Conservation (phyloP, 1,140 invertebrate species). For the Caenorhabditis inopinata region DNA sequence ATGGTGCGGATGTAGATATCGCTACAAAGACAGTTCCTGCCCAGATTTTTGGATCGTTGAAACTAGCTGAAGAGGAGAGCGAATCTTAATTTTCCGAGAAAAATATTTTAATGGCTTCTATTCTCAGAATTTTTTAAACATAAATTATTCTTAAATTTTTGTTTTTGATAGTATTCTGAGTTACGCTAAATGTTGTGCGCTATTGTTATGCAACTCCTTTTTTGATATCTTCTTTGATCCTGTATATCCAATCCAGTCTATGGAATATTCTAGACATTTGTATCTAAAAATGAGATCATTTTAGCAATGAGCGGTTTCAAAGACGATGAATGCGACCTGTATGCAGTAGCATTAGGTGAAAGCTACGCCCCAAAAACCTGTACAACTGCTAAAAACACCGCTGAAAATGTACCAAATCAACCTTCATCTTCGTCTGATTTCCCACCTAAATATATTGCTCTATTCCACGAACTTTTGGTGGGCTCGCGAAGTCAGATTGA, state of each 20-base stretch:
- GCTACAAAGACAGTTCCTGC: background rate
- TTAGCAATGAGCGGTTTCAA: background rate
- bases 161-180: no score
- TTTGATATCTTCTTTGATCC: no score
- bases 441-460: background rate
- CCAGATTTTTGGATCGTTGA: slow-evolving; percentile 9
- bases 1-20: background rate
- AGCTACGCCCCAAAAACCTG: background rate
- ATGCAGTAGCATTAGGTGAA: background rate
- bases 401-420: no score
- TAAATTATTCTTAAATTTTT: background rate
- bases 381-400: background rate
- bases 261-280: no score
- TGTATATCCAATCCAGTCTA: no score
- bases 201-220: no score
- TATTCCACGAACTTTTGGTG: background rate
- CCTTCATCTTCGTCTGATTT: no score
- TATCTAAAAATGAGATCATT: no score
- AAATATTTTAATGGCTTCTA: background rate
- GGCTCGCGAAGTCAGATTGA: background rate
- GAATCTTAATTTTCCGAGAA: background rate
- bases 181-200: no score
- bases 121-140: background rate
- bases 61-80: background rate
- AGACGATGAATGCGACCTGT: background rate